Percentiles rank a stretch among this genome's conserved stretches.
These are phyloP conservation scores for Eonycteris spelaea DNA, from an alignment of 2,113 vertebrate genomes.

Conservation along the genomic window DNA sequence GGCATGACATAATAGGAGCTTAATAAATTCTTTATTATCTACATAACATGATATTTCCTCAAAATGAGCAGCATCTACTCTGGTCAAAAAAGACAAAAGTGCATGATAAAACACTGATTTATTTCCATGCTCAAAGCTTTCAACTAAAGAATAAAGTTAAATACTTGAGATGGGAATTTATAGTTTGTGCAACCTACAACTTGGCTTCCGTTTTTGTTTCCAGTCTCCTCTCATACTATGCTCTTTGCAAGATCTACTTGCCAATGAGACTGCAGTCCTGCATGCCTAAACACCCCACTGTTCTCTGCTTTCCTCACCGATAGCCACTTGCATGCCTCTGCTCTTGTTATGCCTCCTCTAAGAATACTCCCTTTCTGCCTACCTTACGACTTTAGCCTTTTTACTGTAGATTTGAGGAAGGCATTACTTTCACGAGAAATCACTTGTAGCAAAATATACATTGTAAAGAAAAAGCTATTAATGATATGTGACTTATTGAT, in stretches of 20 bases:
- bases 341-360: background rate
- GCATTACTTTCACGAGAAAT: background rate
- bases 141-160: background rate
- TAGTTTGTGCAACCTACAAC: background rate
- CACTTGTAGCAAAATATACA: background rate
- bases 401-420: background rate
- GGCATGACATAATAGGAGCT: background rate
- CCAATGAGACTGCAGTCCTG: background rate
- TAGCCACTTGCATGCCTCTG: background rate
- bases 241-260: background rate
- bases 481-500: background rate
- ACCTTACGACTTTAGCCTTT: background rate
- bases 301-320: background rate
- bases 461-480: background rate
- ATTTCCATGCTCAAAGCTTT: background rate
- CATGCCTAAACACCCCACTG: background rate
- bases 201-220: background rate
- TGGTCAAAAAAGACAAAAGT: background rate
- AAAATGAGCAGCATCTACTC: background rate
- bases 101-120: background rate
- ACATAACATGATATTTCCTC: background rate
- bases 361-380: background rate
- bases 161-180: background rate
- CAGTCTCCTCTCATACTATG: background rate
- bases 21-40: background rate